phyloP scores from a whole-genome alignment of 2,113 vertebrate genomes.

The Gallinago jamesoni region DNA sequence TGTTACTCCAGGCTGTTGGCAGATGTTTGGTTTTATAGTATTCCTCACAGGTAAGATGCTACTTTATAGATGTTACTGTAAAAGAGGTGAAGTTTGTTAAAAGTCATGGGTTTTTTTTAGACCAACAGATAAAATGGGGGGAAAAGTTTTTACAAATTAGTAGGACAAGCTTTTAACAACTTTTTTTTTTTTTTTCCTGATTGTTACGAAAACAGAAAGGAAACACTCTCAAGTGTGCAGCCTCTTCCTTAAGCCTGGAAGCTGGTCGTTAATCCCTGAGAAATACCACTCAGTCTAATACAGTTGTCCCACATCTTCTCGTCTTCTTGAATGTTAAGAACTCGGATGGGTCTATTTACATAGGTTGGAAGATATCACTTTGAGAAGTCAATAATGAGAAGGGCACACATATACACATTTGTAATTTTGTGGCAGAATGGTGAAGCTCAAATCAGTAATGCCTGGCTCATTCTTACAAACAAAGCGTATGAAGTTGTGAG shows the following conservation, averaged over 20 bases:
- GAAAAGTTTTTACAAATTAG: background rate
- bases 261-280: background rate
- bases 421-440: background rate
- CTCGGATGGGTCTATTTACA: background rate
- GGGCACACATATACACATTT: background rate
- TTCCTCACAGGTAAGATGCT: background rate
- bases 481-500: background rate
- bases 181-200: background rate
- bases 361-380: background rate
- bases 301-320: background rate
- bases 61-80: background rate
- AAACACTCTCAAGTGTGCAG: background rate
- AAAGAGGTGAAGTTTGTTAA: background rate
- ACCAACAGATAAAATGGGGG: background rate
- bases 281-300: background rate
- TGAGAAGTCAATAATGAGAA: background rate
- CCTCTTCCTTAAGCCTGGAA: background rate
- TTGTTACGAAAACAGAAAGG: background rate
- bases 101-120: background rate
- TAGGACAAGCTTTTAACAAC: background rate
- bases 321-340: background rate
- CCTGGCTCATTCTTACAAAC: background rate
- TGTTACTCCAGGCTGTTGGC: background rate
- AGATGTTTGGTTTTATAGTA: background rate
- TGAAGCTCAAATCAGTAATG: constrained; percentile 34